Conservation (phyloP, 2,797 vertebrate species). For the Sebastes melanostomus region DNA sequence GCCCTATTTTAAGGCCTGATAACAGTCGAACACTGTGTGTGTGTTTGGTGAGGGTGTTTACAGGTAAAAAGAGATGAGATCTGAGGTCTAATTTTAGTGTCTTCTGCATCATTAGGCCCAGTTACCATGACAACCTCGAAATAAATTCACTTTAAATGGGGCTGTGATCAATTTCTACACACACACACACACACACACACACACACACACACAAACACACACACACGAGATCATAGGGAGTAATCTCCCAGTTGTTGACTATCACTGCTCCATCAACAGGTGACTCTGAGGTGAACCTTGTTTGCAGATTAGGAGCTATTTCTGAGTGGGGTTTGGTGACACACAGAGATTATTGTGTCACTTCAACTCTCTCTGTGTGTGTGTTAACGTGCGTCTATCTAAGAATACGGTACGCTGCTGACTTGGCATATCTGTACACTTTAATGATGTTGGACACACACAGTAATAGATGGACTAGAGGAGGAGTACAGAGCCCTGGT, state of each 20-base stretch:
- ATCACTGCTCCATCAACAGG: slow-evolving; percentile 58
- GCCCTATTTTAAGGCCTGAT: too few relatives aligned
- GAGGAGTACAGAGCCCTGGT: too few relatives aligned
- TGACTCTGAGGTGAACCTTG: slow-evolving; percentile 34
- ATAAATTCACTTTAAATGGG: slow-evolving; percentile 8
- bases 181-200: not conserved
- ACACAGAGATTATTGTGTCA: slow-evolving; percentile 27
- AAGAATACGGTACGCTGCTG: not conserved
- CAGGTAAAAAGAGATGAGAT: slow-evolving; percentile 23
- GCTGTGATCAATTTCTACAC: slow-evolving; percentile 2
- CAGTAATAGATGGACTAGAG: not conserved
- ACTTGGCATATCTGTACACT: slow-evolving; percentile 20
- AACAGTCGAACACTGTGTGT: not conserved
- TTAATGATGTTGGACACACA: slow-evolving; percentile 9
- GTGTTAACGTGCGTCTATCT: slow-evolving; percentile 11
- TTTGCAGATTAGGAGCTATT: slow-evolving; percentile 49
- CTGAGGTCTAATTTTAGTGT: slow-evolving; percentile 60
- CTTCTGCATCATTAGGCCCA: slow-evolving; percentile 50
- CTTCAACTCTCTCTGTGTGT: slow-evolving; percentile 4
- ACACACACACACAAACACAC: not conserved
- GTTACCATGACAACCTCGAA: slow-evolving; percentile 60
- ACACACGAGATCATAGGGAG: not conserved
- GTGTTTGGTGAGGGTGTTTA: not conserved
- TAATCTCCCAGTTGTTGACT: not conserved
- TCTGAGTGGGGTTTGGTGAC: slow-evolving; percentile 17